These are phyloP conservation scores for Ctenopoma multispine DNA, from an alignment of 2,797 vertebrate genomes.

Conservation along the genomic window DNA sequence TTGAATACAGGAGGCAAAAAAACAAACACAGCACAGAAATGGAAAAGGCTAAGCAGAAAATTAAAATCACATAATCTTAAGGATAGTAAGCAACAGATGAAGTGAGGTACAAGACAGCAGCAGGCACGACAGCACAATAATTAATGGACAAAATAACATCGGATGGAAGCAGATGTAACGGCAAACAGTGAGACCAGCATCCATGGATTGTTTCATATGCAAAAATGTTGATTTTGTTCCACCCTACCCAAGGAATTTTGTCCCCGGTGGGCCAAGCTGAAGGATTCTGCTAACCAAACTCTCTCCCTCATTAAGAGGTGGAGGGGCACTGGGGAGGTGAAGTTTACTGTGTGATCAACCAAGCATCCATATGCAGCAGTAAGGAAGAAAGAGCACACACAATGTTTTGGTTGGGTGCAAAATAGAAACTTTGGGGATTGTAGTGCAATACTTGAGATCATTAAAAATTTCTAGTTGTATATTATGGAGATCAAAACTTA, in stretches of 20 bases:
- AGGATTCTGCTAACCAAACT: slow-evolving; percentile 99
- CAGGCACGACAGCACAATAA: slow-evolving; percentile 64
- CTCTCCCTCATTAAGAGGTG: slow-evolving; percentile 99
- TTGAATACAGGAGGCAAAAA: slow-evolving; percentile 33
- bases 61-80: background rate
- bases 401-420: slow-evolving; percentile 62
- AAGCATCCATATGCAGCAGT: slow-evolving; percentile 93
- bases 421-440: slow-evolving; percentile 20
- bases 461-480: background rate
- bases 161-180: slow-evolving; percentile 67
- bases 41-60: slow-evolving; percentile 38
- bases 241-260: slow-evolving; percentile 99
- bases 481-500: background rate
- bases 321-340: slow-evolving; percentile 98
- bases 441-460: background rate
- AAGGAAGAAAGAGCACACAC: slow-evolving; percentile 90
- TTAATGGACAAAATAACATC: slow-evolving; percentile 46
- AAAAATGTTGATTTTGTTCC: slow-evolving; percentile 62
- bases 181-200: slow-evolving; percentile 80
- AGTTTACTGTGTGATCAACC: slow-evolving; percentile 93
- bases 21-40: slow-evolving; percentile 27
- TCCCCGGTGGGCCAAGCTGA: slow-evolving; percentile 99
- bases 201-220: slow-evolving; percentile 91
- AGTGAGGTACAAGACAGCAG: slow-evolving; percentile 58
- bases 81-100: slow-evolving; percentile 61